Conservation (phyloP, 2,113 vertebrate genomes). For the Echinops telfairi region DNA sequence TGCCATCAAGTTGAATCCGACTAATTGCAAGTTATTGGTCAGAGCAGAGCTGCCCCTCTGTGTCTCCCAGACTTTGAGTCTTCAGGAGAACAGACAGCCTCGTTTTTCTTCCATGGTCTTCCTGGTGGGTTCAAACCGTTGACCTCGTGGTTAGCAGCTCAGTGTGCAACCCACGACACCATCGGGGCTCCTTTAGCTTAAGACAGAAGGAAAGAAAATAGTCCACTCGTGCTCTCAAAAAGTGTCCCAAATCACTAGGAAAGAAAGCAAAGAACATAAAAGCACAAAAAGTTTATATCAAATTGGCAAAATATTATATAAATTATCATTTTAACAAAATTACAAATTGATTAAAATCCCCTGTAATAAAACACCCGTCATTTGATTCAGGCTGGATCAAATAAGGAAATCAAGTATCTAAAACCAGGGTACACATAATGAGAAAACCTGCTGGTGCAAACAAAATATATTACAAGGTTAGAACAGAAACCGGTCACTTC, state of each 20-base stretch:
- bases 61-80: too few relatives aligned
- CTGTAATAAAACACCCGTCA: not conserved
- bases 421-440: not conserved
- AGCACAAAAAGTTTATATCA: slow-evolving; percentile 31
- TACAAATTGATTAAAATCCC: not conserved
- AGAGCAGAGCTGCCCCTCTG: too few relatives aligned
- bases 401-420: not conserved
- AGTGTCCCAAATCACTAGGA: slow-evolving; percentile 3
- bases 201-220: not conserved
- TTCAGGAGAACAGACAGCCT: too few relatives aligned
- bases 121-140: too few relatives aligned
- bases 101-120: too few relatives aligned
- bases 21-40: too few relatives aligned
- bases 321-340: not conserved
- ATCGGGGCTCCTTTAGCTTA: too few relatives aligned
- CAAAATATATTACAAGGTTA: not conserved
- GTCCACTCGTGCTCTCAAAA: not conserved
- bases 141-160: too few relatives aligned
- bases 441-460: not conserved
- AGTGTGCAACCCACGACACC: too few relatives aligned
- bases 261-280: not conserved
- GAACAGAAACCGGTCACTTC: too few relatives aligned
- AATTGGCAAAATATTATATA: not conserved
- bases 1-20: too few relatives aligned
- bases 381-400: too few relatives aligned